Percentiles rank a stretch among this genome's conserved stretches.
phyloP scores from a whole-genome alignment of 2,113 vertebrate species.

The Colistium nudipinnis region DNA sequence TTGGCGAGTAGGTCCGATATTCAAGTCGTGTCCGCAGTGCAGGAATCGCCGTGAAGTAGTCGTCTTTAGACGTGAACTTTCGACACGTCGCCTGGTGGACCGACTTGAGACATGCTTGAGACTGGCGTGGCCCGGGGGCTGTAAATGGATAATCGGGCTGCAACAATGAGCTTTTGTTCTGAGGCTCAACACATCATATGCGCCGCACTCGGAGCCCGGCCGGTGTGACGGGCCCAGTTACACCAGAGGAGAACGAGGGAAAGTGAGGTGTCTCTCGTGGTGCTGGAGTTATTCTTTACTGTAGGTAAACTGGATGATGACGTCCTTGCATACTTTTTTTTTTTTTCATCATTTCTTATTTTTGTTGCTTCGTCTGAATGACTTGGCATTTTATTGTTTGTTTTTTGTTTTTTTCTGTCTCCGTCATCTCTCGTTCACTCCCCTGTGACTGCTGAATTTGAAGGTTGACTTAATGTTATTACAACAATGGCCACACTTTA shows the following conservation, averaged over 20 bases:
- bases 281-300: slow-evolving; percentile 34
- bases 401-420: neutral
- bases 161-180: slow-evolving; percentile 78
- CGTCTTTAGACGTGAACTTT: slow-evolving; percentile 47
- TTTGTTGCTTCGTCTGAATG: slow-evolving; percentile 24
- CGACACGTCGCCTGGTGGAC: slow-evolving; percentile 37
- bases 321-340: slow-evolving; percentile 32
- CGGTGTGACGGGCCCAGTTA: slow-evolving; percentile 38
- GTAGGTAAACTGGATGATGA: slow-evolving; percentile 18
- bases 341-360: slow-evolving; percentile 68
- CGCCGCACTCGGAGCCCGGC: slow-evolving; percentile 52
- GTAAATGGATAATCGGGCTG: slow-evolving; percentile 60
- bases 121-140: slow-evolving; percentile 45
- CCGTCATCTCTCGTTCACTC: neutral
- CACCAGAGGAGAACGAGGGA: slow-evolving; percentile 47
- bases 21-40: no score
- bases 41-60: no score
- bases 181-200: slow-evolving; percentile 78
- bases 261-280: slow-evolving; percentile 49
- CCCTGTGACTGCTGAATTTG: neutral
- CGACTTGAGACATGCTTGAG: slow-evolving; percentile 60
- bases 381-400: slow-evolving; percentile 21
- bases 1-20: no score
- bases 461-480: neutral
- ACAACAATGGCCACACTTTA: neutral